phyloP scores from a whole-genome alignment of 2,888 invertebrate genomes.

The Seira sanloemensis region DNA sequence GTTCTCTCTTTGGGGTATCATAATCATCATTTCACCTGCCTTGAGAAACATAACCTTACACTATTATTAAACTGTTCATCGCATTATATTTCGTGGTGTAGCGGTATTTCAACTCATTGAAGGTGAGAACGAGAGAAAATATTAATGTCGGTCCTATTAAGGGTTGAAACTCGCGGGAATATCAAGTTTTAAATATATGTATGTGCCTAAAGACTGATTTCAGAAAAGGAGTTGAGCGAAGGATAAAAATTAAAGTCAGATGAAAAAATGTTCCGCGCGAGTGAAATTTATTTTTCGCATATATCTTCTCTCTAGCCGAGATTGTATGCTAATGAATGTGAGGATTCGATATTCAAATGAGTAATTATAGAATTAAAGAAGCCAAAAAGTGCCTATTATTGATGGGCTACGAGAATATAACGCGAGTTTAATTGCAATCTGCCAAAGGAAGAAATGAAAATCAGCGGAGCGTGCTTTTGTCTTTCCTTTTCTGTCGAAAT shows the following conservation, averaged over 20 bases:
- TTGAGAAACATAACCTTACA: slow-evolving; percentile 6
- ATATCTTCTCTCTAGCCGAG: not conserved
- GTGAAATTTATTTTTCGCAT: not conserved
- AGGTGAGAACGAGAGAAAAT: slow-evolving; percentile 18
- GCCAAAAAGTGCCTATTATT: not conserved
- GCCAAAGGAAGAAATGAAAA: slow-evolving; percentile 12
- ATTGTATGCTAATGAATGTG: not conserved
- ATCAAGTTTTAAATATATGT: not conserved
- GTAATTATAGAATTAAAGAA: slow-evolving; percentile 7
- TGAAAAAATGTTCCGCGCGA: not conserved
- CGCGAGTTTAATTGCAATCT: not conserved
- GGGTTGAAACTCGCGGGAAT: slow-evolving; percentile 8
- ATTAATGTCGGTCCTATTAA: slow-evolving; percentile 40
- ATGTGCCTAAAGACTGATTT: not conserved
- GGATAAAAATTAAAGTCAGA: not conserved
- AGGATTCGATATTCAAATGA: not conserved
- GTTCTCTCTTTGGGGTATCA: not conserved
- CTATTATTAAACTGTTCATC: slow-evolving; percentile 2
- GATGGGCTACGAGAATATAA: slow-evolving; percentile 7
- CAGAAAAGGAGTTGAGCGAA: slow-evolving; percentile 1
- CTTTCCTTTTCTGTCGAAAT: slow-evolving; percentile 37
- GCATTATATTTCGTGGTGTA: not conserved
- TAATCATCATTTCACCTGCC: slow-evolving; percentile 2
- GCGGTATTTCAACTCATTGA: not conserved
- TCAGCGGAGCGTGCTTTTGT: slow-evolving; percentile 42